Conservation (phyloP, 2,888 invertebrate genomes). For the Conistra vaccinii region DNA sequence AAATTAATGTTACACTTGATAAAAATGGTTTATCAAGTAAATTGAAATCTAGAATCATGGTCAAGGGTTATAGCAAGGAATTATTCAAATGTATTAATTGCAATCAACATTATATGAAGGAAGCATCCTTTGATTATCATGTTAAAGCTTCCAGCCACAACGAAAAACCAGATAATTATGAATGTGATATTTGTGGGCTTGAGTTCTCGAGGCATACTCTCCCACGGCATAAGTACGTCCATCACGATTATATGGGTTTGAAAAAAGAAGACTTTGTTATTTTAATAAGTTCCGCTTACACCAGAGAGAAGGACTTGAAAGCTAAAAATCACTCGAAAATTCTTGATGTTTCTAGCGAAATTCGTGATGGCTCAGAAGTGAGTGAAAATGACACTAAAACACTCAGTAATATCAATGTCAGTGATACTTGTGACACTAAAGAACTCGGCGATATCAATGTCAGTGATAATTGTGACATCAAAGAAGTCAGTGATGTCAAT, state of each 20-base stretch:
- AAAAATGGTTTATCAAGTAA: constrained; percentile 23
- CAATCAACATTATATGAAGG: constrained; percentile 45
- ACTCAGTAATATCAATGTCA: not conserved
- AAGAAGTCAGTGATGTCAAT: not conserved
- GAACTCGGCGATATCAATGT: not conserved
- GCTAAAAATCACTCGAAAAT: not conserved
- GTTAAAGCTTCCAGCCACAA: not conserved
- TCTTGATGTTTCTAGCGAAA: not conserved
- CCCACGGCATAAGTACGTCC: constrained; percentile 49
- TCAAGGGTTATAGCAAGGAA: constrained; percentile 15
- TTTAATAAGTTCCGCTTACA: not conserved
- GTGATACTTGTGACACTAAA: not conserved
- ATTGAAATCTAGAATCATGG: constrained; percentile 30
- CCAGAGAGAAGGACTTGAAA: not conserved
- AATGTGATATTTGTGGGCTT: constrained; percentile 48
- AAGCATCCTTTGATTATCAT: constrained; percentile 21
- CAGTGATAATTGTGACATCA: constrained; percentile 6
- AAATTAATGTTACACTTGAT: not conserved
- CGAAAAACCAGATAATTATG: not conserved
- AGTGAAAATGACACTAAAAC: not conserved
- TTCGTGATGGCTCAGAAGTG: not conserved
- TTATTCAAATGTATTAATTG: constrained; percentile 49
- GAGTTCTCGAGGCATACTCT: constrained; percentile 45
- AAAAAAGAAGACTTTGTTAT: constrained; percentile 33
- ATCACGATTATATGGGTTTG: constrained; percentile 49